Percentiles rank a stretch among this genome's conserved stretches.
Conservation (phyloP, 2,797 vertebrate genomes). For the Halcyon chelicuti region DNA sequence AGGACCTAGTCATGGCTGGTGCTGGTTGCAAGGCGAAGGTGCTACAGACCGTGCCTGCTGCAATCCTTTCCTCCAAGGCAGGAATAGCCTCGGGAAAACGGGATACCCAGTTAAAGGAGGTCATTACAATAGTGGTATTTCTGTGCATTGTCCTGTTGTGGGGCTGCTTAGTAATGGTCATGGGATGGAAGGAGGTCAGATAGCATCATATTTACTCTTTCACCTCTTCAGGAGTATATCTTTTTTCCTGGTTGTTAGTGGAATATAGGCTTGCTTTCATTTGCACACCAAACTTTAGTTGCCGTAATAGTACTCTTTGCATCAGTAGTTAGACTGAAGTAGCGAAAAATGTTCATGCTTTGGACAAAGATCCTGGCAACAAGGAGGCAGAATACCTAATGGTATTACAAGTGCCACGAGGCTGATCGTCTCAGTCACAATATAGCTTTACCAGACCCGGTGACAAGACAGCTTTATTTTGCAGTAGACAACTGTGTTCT, state of each 20-base stretch:
- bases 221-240: background rate
- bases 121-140: background rate
- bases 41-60: background rate
- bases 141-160: background rate
- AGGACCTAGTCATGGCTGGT: background rate
- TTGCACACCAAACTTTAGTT: background rate
- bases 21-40: accelerated
- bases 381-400: background rate
- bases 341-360: background rate
- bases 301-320: background rate
- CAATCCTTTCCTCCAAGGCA: background rate
- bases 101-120: accelerated
- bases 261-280: background rate
- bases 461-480: background rate
- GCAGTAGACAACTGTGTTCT: background rate
- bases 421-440: background rate
- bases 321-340: background rate
- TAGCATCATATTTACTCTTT: background rate
- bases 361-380: conserved; percentile 1
- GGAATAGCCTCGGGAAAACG: background rate
- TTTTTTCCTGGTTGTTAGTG: background rate
- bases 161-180: background rate
- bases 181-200: background rate
- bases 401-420: background rate
- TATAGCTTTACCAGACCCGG: background rate